These are phyloP conservation scores for Mallotus villosus DNA, from an alignment of 2,797 vertebrate genomes.

Conservation along the genomic window DNA sequence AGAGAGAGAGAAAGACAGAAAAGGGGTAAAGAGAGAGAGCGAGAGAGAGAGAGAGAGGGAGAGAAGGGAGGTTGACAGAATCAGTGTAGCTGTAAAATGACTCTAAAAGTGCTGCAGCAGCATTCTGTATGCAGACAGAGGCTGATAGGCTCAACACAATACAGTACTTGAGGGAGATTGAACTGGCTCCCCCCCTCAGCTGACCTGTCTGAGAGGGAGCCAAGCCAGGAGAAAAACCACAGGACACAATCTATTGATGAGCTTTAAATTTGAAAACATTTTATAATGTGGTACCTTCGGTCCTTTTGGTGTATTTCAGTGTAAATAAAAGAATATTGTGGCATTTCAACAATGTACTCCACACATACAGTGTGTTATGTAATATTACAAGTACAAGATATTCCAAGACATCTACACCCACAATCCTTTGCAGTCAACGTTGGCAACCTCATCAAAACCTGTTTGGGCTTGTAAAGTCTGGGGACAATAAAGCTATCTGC, in stretches of 20 bases:
- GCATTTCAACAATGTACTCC: no score
- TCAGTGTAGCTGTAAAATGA: constrained; percentile 21
- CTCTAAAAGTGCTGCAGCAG: constrained; percentile 11
- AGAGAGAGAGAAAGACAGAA: background rate
- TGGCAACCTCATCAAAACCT: background rate
- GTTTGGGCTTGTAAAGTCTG: background rate
- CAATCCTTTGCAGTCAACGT: background rate
- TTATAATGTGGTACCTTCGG: no score
- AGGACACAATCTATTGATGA: constrained; percentile 20
- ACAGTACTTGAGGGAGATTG: constrained; percentile 40
- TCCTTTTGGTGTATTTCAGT: no score
- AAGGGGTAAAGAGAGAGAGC: constrained; percentile 23
- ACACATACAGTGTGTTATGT: background rate
- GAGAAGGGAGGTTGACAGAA: constrained; percentile 9
- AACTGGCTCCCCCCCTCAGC: constrained; percentile 34
- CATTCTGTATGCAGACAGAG: constrained; percentile 37
- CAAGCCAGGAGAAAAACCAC: constrained; percentile 7
- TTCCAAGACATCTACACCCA: background rate
- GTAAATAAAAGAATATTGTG: no score
- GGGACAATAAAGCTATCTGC: background rate
- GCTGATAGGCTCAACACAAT: constrained; percentile 18
- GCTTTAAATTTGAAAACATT: background rate
- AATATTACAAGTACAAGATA: background rate
- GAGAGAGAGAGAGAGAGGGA: constrained; percentile 6
- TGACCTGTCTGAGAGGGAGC: constrained; percentile 39